Base-by-base conservation (phyloP, 2,888 invertebrate genomes). In the Coenonympha glycerion region DNA sequence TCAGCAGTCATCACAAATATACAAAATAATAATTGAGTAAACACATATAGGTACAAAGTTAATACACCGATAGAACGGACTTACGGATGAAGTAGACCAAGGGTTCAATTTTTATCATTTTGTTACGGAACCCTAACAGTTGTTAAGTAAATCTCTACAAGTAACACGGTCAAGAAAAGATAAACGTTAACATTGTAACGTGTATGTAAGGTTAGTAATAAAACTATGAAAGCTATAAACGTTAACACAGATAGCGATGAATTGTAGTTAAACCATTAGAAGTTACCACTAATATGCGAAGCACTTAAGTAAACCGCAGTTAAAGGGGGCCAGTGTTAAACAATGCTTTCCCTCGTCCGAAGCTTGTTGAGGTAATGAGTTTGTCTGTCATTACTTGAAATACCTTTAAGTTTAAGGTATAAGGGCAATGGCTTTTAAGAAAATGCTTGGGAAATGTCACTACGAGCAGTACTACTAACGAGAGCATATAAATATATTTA, bases 281-380 rank as follows among this genome's bases (percentile, higher is more conserved):
- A 34, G 8, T 26, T 11, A 33, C 13, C 39, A 49, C 36, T 47
- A 53, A 58, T 54, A 30, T 47, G 22, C 47, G 22, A 26, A 22
- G 22, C 28, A 47, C 30, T 52, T 39, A 50, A 49, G 15, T 5
- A 8, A 15, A 44, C n/a, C 46, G 44, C 37, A 41, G 33, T 47
- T 53, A 30, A 45, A 49, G 50, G 48, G 28, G 34, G 47, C 44
- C 49, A 50, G 54, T 57, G 50, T 56, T 56, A 53, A 59, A 58
- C 56, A 59, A 60, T 52, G 56, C 52, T 58, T 56, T 58, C 44
- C 53, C 50, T 59, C 48, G 37, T 58, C 57, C 53, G 34, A 45
- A 16, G 33, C 40, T 42, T 47, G 39, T 48, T 45, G 39, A 56
- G 60, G 59, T 64, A 62, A 62, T 39, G 39, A 39, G 56, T 47